These are phyloP conservation scores for Tricholauxania praeusta DNA, from an alignment of 2,888 invertebrate genomes.

Conservation along the genomic window DNA sequence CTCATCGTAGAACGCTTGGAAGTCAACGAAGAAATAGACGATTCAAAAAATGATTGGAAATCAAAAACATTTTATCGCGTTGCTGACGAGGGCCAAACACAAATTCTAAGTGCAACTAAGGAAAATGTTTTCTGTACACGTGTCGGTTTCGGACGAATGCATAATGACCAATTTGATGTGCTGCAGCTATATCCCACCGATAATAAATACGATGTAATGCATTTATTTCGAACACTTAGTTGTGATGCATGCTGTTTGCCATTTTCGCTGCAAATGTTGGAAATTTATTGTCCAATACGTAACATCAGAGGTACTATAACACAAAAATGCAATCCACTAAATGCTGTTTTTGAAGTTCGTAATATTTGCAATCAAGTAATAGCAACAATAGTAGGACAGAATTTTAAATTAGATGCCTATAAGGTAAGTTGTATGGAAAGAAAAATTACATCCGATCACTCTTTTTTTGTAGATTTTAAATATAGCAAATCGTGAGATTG, in stretches of 20 bases:
- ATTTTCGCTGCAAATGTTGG: slow-evolving; percentile 22
- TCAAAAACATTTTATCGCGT: slow-evolving; percentile 9
- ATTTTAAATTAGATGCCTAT: neutral
- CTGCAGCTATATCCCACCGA: neutral
- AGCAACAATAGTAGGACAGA: slow-evolving; percentile 9
- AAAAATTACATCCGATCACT: neutral
- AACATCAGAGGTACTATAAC: neutral
- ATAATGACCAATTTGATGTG: neutral
- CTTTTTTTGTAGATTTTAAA: neutral
- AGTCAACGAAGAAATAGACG: neutral
- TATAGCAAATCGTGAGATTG: neutral
- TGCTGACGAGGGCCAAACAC: neutral
- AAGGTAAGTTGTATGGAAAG: neutral
- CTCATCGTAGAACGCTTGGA: neutral
- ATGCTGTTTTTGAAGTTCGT: slow-evolving; percentile 12
- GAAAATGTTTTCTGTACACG: slow-evolving; percentile 25
- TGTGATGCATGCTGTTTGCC: slow-evolving; percentile 20
- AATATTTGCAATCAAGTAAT: neutral
- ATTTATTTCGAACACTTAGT: slow-evolving; percentile 25
- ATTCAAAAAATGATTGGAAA: neutral
- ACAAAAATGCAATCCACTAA: slow-evolving; percentile 1
- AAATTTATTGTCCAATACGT: slow-evolving; percentile 12
- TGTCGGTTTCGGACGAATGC: slow-evolving; percentile 6
- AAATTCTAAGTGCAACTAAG: slow-evolving; percentile 14
- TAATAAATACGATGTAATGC: slow-evolving; percentile 11